Evolutionary conservation across 2,113 vertebrate species (phyloP), one percentile per base, ranked within the genome.

Genomic region (Grus americana): DNA sequence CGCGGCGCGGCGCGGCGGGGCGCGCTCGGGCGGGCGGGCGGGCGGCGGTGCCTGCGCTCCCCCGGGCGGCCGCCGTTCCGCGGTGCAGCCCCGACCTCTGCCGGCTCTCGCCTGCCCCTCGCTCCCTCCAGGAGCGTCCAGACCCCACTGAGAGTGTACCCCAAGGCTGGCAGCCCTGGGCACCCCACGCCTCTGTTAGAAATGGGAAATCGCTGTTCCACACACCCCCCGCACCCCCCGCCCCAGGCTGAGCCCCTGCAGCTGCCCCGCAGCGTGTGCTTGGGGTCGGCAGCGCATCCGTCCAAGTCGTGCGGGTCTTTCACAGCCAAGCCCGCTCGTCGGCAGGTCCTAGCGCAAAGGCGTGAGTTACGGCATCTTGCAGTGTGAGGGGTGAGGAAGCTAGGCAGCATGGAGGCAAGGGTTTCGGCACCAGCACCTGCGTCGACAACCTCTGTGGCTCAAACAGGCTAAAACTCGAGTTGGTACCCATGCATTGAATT

Each of bases 11-110:
- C 12, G 40, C 40, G 38, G 9, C 36, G 36, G 36, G 36, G 36
- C 36, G 36, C 36, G 36, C 36, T 36, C 9, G 75, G 9, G 23
- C 30, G 76, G 67, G 9, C 13, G 54, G 36, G 27, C 34, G 38
- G 65, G 38, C 22, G 23, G 72, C 74, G 84, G 78, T 50, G 44
- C 59, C 85, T 81, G 88, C 81, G 90, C 95, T 92, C 83, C 92
- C 95, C 92, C 68, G 83, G 87, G 95, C 87, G 83, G 90, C 49
- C 54, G 42, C 47, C 29, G 54, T 57, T 15, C 76, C 70, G 71
- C 79, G 90, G 75, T 95, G 94, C 97, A 94, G 96, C 34, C 86
- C 89, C 82, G 93, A 91, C 90, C 91, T 76, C 97, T 79, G 63
- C 91, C 89, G 89, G 66, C 50, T 81, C 38, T 46, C 40, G 62